These are phyloP conservation scores for Rafetus swinhoei DNA, from an alignment of 2,113 vertebrate genomes.

Conservation along the genomic window DNA sequence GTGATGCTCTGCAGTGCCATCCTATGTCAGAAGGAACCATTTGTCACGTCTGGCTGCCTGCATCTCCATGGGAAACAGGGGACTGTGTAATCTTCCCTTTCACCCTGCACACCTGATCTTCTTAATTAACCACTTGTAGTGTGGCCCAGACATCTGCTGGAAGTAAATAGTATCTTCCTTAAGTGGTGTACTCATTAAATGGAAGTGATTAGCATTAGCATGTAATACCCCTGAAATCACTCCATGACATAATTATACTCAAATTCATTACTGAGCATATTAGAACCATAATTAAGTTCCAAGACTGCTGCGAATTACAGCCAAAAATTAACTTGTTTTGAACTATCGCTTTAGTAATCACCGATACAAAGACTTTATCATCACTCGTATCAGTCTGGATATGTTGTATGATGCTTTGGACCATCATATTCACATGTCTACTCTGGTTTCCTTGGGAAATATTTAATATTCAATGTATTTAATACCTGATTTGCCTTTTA, in stretches of 20 bases:
- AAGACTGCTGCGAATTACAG: background rate
- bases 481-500: background rate
- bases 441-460: background rate
- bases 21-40: background rate
- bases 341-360: background rate
- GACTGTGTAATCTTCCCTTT: background rate
- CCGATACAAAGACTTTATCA: background rate
- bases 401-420: background rate
- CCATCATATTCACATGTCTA: background rate
- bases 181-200: slow-evolving; percentile 19
- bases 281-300: slow-evolving; percentile 62
- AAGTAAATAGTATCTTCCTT: background rate
- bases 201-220: slow-evolving; percentile 48
- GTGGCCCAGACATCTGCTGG: background rate
- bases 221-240: slow-evolving; percentile 48
- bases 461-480: background rate
- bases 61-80: background rate
- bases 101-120: background rate
- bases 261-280: slow-evolving; percentile 65
- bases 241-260: slow-evolving; percentile 53
- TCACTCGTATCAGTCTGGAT: background rate
- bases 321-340: slow-evolving; percentile 10
- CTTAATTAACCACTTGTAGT: fast-evolving
- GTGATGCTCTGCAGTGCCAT: background rate
- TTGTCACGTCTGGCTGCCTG: background rate